These are phyloP conservation scores for Xiphorhynchus erythropygius DNA, from an alignment of 2,797 vertebrate species.

Conservation along the genomic window DNA sequence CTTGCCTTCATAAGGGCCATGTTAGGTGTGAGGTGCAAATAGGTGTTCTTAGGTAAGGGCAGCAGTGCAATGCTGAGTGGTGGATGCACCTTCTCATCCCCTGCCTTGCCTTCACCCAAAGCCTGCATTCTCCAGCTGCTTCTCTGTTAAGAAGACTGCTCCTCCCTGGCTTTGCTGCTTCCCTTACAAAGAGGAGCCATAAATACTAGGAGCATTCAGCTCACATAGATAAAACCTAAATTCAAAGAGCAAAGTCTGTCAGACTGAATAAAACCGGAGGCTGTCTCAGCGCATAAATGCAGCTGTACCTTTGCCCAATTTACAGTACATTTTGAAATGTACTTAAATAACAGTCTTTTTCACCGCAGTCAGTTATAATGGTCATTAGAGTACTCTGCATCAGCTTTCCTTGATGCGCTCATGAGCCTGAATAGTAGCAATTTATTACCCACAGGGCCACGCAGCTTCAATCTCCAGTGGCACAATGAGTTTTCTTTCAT, in stretches of 20 bases:
- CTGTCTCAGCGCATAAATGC: constrained; percentile 16
- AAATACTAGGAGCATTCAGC: constrained; percentile 22
- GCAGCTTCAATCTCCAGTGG: constrained; percentile 43
- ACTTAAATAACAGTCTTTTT: constrained; percentile 51
- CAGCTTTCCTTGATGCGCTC: constrained; percentile 43
- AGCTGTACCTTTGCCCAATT: constrained; percentile 61
- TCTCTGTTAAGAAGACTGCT: not conserved
- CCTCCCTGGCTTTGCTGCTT: not conserved
- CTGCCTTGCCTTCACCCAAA: not conserved
- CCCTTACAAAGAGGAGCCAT: not conserved
- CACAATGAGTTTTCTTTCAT: constrained; percentile 53
- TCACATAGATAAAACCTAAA: constrained; percentile 38
- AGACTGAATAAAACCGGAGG: constrained; percentile 27
- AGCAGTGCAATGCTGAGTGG: not conserved
- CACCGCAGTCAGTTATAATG: constrained; percentile 51
- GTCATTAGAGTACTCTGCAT: constrained; percentile 57
- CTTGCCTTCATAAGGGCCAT: not conserved
- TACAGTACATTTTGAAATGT: constrained; percentile 60
- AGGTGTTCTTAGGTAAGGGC: not conserved
- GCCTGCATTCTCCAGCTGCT: not conserved
- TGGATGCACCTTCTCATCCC: not conserved
- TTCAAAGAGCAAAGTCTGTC: constrained; percentile 39
- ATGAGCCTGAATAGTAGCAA: constrained; percentile 52
- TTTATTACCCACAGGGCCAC: constrained; percentile 51
- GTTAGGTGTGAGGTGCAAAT: accelerated